Conservation (phyloP, 2,113 vertebrate genomes). For the Budorcas taxicolor region DNA sequence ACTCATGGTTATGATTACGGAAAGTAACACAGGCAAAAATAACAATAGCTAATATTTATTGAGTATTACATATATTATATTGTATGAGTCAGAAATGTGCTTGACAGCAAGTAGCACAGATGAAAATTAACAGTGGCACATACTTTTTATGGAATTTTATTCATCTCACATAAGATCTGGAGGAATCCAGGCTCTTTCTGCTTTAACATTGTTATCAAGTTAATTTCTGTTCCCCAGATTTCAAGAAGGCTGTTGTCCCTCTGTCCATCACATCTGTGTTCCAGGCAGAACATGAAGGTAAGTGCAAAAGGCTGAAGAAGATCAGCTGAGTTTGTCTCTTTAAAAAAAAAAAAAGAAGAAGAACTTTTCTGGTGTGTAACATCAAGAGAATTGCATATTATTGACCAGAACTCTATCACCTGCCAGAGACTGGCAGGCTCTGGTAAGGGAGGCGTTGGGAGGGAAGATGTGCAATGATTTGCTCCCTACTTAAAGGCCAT, state of each 20-base stretch:
- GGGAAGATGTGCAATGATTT: background rate
- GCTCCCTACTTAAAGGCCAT: constrained; percentile 25
- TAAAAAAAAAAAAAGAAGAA: background rate
- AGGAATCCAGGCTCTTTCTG: background rate
- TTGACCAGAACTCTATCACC: background rate
- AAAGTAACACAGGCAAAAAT: background rate
- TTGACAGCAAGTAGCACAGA: background rate
- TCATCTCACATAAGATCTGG: background rate
- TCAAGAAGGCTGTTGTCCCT: background rate
- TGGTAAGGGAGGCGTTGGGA: background rate
- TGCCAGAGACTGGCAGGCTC: background rate
- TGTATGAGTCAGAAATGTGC: background rate
- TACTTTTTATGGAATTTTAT: background rate
- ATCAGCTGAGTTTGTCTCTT: background rate
- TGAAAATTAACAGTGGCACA: background rate
- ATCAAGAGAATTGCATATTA: background rate
- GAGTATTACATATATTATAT: background rate
- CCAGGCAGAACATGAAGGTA: background rate
- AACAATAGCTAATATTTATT: background rate
- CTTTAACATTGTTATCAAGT: background rate
- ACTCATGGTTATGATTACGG: background rate
- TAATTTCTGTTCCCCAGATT: background rate
- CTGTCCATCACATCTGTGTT: background rate
- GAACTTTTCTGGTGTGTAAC: background rate
- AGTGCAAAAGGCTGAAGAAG: background rate